These are phyloP conservation scores for Heliconius hortense DNA, from an alignment of 2,888 invertebrate genomes.

Conservation along the genomic window DNA sequence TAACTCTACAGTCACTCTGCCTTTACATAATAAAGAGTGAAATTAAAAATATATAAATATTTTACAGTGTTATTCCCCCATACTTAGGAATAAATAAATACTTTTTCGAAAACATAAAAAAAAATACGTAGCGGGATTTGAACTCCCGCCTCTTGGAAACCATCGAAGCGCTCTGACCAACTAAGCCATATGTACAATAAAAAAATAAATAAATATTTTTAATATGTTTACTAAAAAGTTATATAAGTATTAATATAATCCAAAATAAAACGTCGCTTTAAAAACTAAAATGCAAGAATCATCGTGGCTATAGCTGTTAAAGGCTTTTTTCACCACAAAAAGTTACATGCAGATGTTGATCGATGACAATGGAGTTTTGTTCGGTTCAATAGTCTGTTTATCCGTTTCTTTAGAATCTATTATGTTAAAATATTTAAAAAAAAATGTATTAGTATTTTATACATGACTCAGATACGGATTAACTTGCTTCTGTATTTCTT, in stretches of 20 bases:
- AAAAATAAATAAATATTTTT: no score
- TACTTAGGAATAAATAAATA: no score
- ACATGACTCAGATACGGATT: slow-evolving; percentile 11
- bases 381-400: slow-evolving; percentile 39
- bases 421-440: slow-evolving; percentile 13
- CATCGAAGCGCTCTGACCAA: no score
- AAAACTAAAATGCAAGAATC: slow-evolving; percentile 52
- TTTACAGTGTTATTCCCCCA: no score
- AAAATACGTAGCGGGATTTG: no score
- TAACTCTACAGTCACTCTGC: background rate
- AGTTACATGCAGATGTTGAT: slow-evolving; percentile 55
- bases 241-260: background rate
- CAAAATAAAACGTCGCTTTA: slow-evolving; percentile 45
- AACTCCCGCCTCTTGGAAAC: no score
- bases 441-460: slow-evolving; percentile 20
- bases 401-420: slow-evolving; percentile 24
- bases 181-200: no score
- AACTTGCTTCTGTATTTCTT: background rate
- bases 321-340: slow-evolving; percentile 51
- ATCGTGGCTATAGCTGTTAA: slow-evolving; percentile 51
- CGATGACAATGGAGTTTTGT: slow-evolving; percentile 54
- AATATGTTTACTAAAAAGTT: no score
- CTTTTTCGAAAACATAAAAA: no score
- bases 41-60: background rate
- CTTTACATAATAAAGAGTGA: background rate